phyloP scores from a whole-genome alignment of 2,113 vertebrate genomes.

The Acanthisitta chloris region DNA sequence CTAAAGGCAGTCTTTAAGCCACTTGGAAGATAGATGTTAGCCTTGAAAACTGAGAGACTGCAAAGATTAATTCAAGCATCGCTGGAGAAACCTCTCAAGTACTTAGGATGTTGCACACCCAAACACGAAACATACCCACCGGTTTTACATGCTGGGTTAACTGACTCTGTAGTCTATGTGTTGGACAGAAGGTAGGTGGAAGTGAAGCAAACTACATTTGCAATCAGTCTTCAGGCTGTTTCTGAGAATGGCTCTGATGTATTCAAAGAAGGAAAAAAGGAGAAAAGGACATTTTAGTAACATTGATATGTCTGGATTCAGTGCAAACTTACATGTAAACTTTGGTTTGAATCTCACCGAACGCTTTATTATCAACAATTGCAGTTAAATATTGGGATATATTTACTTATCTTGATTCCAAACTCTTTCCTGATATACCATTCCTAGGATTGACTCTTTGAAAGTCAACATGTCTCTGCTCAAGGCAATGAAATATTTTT shows the following conservation, averaged over 20 bases:
- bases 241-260: neutral
- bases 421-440: neutral
- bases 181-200: neutral
- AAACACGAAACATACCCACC: no score
- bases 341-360: neutral
- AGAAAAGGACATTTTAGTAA: neutral
- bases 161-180: rapidly evolving
- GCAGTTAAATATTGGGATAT: neutral
- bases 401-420: neutral
- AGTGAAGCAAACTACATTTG: neutral
- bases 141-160: neutral
- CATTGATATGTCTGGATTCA: neutral
- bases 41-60: neutral
- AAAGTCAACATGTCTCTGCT: neutral
- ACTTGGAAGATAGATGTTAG: neutral
- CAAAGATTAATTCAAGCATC: neutral
- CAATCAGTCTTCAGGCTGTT: neutral
- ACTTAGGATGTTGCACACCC: neutral
- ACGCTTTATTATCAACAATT: neutral
- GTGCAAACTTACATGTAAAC: neutral
- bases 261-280: neutral
- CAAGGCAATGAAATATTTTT: neutral
- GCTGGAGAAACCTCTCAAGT: neutral
- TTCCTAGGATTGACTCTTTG: neutral
- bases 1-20: neutral